Base-by-base conservation (phyloP, 1,140 invertebrate genomes). In the Magallana angulata region DNA sequence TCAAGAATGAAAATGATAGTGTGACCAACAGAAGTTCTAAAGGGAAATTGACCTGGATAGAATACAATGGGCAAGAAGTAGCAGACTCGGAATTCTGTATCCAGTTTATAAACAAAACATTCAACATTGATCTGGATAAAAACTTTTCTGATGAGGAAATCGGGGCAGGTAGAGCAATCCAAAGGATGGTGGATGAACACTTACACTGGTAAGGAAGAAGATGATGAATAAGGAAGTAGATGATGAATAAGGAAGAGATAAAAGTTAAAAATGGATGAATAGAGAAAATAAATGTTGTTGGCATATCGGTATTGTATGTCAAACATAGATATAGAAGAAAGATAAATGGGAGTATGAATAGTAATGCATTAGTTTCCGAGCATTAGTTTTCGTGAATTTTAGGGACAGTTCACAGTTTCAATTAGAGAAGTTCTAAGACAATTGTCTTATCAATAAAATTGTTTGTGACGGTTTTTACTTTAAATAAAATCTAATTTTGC, bases 81-180 rank as follows among this genome's bases (percentile, higher is more conserved):
- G 92, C 91, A 5, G 95, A 95, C 84, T 95, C 94, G 0, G 91
- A 94, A 68, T 88, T 95, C 16, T 92, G 92, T 57, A 91, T 95
- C 7, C 89, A 95, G 30, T 93, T 90, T 84, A 86, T 95, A 5
- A 91, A 92, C 80, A 88, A 92, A 64, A 87, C 92, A 30, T 91
- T 94, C 7, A 81, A 89, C 18, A 59, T 92, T 5, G 88, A 95
- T 60, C 87, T 92, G 7, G 89, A 93, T 60, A 90, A 86, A 36
- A 24, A 87, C 3, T 86, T 94, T 9, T 88, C 85, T 18, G 62
- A 62, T 16, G 86, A 90, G 64, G 88, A 94, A 30, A 88, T 80
- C 30, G 92, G 89, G 11, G 59, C 90, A n/a, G 92, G 89, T 9
- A 85, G 87, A 48, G 90, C 93, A 2, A 85, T 94, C 9, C 88